Conservation (phyloP, 1,140 invertebrate species). For the Drosophila saltans region DNA sequence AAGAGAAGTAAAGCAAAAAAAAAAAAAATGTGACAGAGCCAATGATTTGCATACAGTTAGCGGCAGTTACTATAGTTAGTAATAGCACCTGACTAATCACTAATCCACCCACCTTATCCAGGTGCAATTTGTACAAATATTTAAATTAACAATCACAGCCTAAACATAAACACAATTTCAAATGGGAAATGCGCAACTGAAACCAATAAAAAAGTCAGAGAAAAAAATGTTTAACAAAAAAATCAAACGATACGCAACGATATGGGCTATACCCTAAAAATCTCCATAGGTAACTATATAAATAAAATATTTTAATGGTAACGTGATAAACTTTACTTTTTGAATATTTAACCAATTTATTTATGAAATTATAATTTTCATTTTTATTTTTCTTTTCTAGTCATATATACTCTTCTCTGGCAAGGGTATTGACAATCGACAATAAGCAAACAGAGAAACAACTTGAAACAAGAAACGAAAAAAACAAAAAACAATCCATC, state of each 20-base stretch:
- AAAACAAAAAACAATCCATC: constrained; percentile 16
- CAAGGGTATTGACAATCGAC: constrained; percentile 3
- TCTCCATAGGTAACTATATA: no score
- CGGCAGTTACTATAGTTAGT: not conserved
- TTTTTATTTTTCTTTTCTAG: no score
- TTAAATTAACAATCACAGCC: constrained; percentile 61
- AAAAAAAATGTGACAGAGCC: not conserved
- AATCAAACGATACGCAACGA: constrained; percentile 38
- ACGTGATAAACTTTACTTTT: no score
- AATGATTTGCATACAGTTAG: not conserved
- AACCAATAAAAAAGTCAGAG: constrained; percentile 76
- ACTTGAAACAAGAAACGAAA: constrained; percentile 26
- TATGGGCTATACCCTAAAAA: constrained; percentile 5
- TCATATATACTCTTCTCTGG: not conserved
- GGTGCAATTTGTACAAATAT: constrained; percentile 54
- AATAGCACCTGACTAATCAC: constrained; percentile 45
- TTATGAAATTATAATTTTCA: no score
- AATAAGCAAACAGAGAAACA: constrained; percentile 13
- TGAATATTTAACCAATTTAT: no score
- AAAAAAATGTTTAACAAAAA: constrained; percentile 47
- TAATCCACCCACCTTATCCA: constrained; percentile 6
- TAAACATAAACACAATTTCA: constrained; percentile 50
- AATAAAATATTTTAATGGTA: no score
- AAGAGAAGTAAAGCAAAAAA: not conserved
- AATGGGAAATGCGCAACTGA: constrained; percentile 74